Base-by-base conservation (phyloP, 2,113 vertebrate species). In the Spea bombifrons region DNA sequence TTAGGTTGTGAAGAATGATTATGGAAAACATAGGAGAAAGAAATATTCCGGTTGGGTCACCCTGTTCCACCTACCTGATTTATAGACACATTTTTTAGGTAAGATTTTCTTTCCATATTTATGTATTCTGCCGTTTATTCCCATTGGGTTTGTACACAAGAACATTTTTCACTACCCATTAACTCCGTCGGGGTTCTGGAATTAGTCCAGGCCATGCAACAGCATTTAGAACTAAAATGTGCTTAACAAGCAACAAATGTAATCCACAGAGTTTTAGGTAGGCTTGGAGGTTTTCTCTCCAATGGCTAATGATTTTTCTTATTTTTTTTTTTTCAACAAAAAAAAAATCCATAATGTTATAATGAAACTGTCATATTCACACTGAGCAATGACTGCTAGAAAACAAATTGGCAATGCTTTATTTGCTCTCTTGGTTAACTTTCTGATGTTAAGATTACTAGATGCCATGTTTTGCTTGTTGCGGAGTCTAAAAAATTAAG, bases 351-450 rank as follows among this genome's bases (percentile, higher is more conserved):
- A 89, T 87, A 87, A 80, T 45, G 75, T 59, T 86, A 79, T 88
- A 87, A 89, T 88, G 88, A 87, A 85, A 45, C 83, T 87, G 87
- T 87, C 85, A 87, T 13, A 45, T 72, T 71, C 63, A 83, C 52
- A 76, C 79, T 80, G 75, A 75, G 87, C 84, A 86, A 81, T 88
- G 87, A 84, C 86, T 85, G 84, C 86, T 85, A 85, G 84, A 72
- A 81, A 75, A 73, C 12, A 0, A 77, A 69, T 0, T 85, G 83
- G 76, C 83, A 87, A 83, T 48, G 3, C 55, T 59, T 59, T 59
- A 3, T 59, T 59, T 4, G 8, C 46, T 8, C 12, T 6, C 1
- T 45, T 45, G 5, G 30, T 65, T 65, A 30, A 65, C 16, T 65
- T 16, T 17, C n/a, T 16, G 4, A 30, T 30, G 30, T 30, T 30